Evolutionary conservation across 2,797 vertebrate species (phyloP).

Genomic region (Pangasius sanitwongsei): DNA sequence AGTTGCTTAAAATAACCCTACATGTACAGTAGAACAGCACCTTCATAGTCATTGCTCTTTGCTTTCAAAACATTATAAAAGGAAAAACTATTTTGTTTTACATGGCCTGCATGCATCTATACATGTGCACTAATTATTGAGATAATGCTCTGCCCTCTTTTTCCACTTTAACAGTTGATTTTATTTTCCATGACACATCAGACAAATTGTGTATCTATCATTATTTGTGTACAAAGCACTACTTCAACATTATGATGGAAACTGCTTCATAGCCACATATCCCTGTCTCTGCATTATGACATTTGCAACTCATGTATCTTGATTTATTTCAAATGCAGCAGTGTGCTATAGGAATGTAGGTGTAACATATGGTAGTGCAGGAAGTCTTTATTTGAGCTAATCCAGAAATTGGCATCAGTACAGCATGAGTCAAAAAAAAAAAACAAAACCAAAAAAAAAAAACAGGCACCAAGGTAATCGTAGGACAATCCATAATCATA

Average conservation of each 20-base stretch:
- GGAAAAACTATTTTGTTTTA: background rate
- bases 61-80: background rate
- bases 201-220: constrained; percentile 5
- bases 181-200: background rate
- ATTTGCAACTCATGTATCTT: constrained; percentile 5
- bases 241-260: constrained; percentile 17
- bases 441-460: background rate
- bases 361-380: background rate
- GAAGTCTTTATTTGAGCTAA: background rate
- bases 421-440: background rate
- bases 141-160: background rate
- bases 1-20: constrained; percentile 1
- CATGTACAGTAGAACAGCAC: background rate
- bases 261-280: constrained; percentile 10
- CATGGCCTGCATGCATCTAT: background rate
- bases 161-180: background rate
- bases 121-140: background rate
- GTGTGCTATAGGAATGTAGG: background rate
- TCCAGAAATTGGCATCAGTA: constrained; percentile 1
- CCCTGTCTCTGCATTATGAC: background rate
- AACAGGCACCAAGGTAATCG: background rate
- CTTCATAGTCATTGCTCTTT: background rate
- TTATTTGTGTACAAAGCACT: background rate
- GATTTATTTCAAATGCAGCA: background rate
- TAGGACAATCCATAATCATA: background rate